phyloP scores from a whole-genome alignment of 2,113 vertebrate species.

The Anhinga rufa region DNA sequence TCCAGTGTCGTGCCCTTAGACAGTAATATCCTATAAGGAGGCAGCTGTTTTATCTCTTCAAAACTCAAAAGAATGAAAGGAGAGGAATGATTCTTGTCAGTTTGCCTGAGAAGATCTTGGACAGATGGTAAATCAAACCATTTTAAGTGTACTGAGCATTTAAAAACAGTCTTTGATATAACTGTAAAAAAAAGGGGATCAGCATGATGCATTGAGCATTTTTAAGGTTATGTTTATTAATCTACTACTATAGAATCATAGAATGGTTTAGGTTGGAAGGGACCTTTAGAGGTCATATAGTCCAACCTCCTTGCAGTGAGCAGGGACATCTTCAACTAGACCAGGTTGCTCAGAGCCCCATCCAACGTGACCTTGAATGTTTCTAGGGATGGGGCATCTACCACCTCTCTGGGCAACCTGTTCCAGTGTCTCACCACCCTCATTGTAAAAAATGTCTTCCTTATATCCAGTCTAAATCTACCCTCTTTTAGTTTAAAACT shows the following conservation, averaged over 20 bases:
- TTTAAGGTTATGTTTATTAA: background rate
- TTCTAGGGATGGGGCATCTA: no score
- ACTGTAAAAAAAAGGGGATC: background rate
- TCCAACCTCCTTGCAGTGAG: no score
- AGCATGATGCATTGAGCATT: background rate
- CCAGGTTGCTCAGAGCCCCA: no score
- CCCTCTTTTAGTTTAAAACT: no score
- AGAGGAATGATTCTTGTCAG: background rate
- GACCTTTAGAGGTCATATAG: no score
- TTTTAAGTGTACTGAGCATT: background rate
- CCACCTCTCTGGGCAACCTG: no score
- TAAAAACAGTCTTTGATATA: background rate
- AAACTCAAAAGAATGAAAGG: background rate
- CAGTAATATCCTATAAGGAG: background rate
- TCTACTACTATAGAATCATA: background rate
- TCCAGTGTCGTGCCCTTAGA: background rate
- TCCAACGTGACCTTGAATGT: no score
- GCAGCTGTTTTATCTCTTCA: background rate
- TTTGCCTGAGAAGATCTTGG: background rate
- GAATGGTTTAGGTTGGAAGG: no score
- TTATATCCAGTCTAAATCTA: no score
- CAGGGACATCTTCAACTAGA: no score
- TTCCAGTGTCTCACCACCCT: no score
- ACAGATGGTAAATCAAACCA: background rate
- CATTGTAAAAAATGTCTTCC: no score